Conservation (phyloP, 1,140 invertebrate species). For the Agraylea sexmaculata region DNA sequence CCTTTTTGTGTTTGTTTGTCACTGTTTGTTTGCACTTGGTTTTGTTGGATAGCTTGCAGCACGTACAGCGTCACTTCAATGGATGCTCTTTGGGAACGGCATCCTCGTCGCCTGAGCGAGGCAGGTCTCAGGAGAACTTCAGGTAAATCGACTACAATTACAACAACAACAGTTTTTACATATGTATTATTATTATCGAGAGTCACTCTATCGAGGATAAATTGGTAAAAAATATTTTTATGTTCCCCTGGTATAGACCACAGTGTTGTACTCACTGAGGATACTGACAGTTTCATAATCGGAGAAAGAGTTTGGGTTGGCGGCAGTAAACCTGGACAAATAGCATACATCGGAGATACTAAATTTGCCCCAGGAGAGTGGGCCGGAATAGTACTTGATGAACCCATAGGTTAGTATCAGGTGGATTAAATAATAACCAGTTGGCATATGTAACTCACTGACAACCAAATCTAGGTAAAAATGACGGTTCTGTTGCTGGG, state of each 20-base stretch:
- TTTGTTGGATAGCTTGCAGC: constrained; percentile 47
- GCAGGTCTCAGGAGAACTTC: constrained; percentile 55
- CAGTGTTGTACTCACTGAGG: constrained; percentile 72
- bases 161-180: background rate
- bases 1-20: constrained; percentile 30
- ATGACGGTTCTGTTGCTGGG: constrained; percentile 91
- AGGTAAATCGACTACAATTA: constrained; percentile 41
- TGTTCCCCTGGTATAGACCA: constrained; percentile 51
- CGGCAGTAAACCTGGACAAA: constrained; percentile 86
- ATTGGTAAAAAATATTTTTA: background rate
- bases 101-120: constrained; percentile 53
- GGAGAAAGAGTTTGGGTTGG: constrained; percentile 92
- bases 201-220: no score
- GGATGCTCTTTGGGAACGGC: constrained; percentile 57
- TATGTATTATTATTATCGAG: constrained; percentile 1
- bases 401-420: constrained; percentile 61
- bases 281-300: constrained; percentile 91
- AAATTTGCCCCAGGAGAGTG: constrained; percentile 92
- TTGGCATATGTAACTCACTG: no score
- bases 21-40: constrained; percentile 26
- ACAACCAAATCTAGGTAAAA: constrained; percentile 80
- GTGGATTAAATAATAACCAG: no score
- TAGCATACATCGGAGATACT: constrained; percentile 96
- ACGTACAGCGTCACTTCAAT: constrained; percentile 47
- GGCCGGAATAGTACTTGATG: constrained; percentile 93